Base-by-base conservation (phyloP, 2,888 invertebrate species). In the Stramonita haemastoma region DNA sequence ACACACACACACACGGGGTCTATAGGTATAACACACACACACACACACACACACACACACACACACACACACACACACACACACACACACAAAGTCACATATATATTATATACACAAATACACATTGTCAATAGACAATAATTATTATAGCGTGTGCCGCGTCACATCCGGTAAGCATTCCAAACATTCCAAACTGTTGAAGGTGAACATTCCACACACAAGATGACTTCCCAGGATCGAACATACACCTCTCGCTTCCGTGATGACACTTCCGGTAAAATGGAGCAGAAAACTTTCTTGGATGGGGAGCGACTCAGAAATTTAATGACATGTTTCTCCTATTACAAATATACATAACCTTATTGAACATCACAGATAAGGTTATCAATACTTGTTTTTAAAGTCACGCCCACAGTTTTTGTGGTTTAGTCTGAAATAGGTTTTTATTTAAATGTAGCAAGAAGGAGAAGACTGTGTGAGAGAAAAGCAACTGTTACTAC, bases 261-360 rank as follows among this genome's bases (percentile, higher is more conserved):
- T 56, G 84, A 84, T 29, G n/a, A 13, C 46, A 84, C 84, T 84
- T 84, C 84, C 84, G 84, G 84, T 84, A 56, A 56, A 84, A 84
- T 84, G 84, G 84, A 84, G 84, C 84, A 84, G 84, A 56, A 84
- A 56, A 56, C 84, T 84, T 84, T 56, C 56, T 34, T 22, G 81
- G 34, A 26, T 11, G n/a, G 36, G 13, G 36, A 81, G 36, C 81
- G 36, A 36, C 22, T 19, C 36, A 22, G 81, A 36, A 22, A 22
- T 34, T 81, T 81, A 81, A 36, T 81, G 34, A 19, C 8, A 36
- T 81, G 11, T 81, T 81, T 36, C 81, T 22, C 8, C 19, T n/a
- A 2, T 4, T 36, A n/a, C 4, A 34, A 34, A 36, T 36, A 36
- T 81, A 6, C 5, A 81, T 36, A 4, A 11, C 22, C 22, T 32